Evolutionary conservation across 2,888 invertebrate species (phyloP), one percentile per base, ranked within the genome.

Genomic region (Dioctria rufipes): DNA sequence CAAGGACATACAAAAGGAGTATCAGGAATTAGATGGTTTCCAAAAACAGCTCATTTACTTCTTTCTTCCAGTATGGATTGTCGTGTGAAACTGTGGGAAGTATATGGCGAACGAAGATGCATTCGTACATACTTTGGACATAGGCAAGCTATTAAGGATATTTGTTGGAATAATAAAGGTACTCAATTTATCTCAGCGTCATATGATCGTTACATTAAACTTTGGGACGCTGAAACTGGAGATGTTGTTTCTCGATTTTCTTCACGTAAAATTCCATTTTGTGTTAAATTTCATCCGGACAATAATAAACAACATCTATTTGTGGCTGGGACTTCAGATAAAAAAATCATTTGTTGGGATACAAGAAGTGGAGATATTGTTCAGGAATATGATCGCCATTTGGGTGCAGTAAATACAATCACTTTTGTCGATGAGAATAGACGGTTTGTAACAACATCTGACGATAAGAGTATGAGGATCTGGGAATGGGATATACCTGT

Each of bases 401-500:
- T 99, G 83, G 99, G 99, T 5, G 98, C 99, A 3, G 99, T 99
- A 2, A 99, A 99, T 89, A 95, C 98, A 0, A 98, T 99, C 85
- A 99, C 99, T 0, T 99, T 99, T 90, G 98, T 99, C 2, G 99
- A 99, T 88, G 98, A 98, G 86, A 99, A 99, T 90, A 91, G 99
- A 42, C 90, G 99, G 85, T 99, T 99, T 90, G 98, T 99, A 3
- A 98, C 99, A 13, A 99, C 99, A 0, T 99, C 99, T 0, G 99
- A 99, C 88, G 99, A 99, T 89, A 99, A 99, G 90, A 98, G 98
- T 87, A 91, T 99, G 84, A 91, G 99, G 77, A 98, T 99, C 69
- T 99, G 99, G 99, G 99, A 99, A 91, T 99, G 99, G 99, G 96
- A 97, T 87, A 97, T 97, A 86, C 97, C 97, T 0, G 99, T 99